These are phyloP conservation scores for Apotomis capreana DNA, from an alignment of 2,888 invertebrate genomes.

Conservation along the genomic window DNA sequence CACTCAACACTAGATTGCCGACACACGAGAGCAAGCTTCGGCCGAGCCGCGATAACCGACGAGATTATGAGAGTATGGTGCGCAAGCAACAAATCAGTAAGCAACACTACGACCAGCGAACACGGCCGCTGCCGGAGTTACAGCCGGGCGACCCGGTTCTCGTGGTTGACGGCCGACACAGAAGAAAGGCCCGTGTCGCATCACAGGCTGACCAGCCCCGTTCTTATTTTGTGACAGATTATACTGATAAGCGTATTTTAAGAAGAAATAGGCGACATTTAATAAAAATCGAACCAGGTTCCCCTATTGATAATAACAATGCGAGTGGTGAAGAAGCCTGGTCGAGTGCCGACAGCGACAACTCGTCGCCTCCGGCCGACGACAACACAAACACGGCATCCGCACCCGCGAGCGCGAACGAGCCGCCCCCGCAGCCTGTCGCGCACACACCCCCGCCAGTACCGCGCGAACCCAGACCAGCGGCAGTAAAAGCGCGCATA, in stretches of 20 bases:
- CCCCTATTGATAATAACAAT: not conserved
- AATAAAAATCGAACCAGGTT: no score
- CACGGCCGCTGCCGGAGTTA: no score
- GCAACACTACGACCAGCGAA: no score
- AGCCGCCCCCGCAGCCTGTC: not conserved
- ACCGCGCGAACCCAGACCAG: conserved; percentile 8
- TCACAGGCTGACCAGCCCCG: not conserved
- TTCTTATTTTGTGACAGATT: no score
- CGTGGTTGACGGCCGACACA: no score
- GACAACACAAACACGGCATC: no score
- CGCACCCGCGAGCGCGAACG: not conserved
- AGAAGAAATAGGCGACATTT: no score
- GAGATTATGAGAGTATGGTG: not conserved
- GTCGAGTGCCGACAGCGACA: not conserved
- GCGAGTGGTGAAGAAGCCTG: no score
- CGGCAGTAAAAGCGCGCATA: not conserved
- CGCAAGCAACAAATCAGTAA: no score
- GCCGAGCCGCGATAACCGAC: conserved; percentile 23
- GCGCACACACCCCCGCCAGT: not conserved
- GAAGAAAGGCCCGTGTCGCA: no score
- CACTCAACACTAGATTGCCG: conserved; percentile 41
- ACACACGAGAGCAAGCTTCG: conserved; percentile 15
- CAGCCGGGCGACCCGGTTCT: no score
- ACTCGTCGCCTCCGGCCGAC: not conserved
- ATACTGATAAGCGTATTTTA: not conserved